These are phyloP conservation scores for Julus scandinavius DNA, from an alignment of 2,888 invertebrate genomes.

Conservation along the genomic window DNA sequence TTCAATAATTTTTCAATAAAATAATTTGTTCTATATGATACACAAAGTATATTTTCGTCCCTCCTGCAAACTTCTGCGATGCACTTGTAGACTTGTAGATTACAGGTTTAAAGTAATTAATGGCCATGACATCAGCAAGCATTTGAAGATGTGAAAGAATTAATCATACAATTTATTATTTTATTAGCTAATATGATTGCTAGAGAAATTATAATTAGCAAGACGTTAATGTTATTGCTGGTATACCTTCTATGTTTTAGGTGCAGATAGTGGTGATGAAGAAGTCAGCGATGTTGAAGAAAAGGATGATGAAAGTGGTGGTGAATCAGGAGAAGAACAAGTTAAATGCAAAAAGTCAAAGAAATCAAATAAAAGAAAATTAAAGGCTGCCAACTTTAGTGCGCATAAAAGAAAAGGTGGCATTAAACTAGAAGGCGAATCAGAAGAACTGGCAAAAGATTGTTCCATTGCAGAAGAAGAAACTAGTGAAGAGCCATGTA, in stretches of 20 bases:
- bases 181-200: no score
- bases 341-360: neutral
- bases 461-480: neutral
- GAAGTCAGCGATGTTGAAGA: slow-evolving; percentile 44
- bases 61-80: no score
- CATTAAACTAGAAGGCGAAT: slow-evolving; percentile 44
- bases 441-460: neutral
- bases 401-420: slow-evolving; percentile 50
- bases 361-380: neutral
- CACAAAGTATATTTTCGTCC: no score
- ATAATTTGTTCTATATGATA: no score
- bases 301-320: slow-evolving; percentile 48
- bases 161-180: no score
- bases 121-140: no score
- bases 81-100: no score
- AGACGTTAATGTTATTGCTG: no score
- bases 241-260: neutral
- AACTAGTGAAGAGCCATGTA: neutral
- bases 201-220: no score
- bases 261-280: slow-evolving; percentile 47
- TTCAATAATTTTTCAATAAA: no score
- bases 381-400: slow-evolving; percentile 25
- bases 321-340: neutral
- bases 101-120: no score
- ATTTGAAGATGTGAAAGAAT: no score